phyloP scores from a whole-genome alignment of 1,140 invertebrate species.

The Rhopalosiphum padi region DNA sequence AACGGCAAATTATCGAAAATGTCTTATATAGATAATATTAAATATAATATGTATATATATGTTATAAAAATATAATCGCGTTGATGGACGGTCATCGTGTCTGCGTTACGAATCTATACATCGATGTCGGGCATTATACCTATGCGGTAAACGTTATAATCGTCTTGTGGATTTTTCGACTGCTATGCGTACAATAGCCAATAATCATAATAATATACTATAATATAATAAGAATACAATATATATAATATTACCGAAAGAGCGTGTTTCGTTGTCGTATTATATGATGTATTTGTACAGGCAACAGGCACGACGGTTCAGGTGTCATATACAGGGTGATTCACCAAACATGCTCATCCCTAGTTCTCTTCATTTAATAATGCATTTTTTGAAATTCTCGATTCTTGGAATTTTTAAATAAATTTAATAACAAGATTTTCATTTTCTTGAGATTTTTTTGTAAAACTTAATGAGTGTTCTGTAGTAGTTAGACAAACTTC shows the following conservation, averaged over 20 bases:
- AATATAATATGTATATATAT: background rate
- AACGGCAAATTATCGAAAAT: background rate
- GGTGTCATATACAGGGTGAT: background rate
- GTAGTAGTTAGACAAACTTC: too few relatives aligned
- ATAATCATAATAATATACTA: background rate
- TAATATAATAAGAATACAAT: background rate
- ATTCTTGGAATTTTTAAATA: too few relatives aligned
- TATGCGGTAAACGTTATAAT: background rate
- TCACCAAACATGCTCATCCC: too few relatives aligned
- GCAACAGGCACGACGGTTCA: background rate
- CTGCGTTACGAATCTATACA: slow-evolving; percentile 1
- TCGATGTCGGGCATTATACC: background rate
- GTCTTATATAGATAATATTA: background rate
- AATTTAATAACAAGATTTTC: too few relatives aligned
- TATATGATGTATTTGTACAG: background rate
- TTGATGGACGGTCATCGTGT: background rate
- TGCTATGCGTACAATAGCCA: background rate
- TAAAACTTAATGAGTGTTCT: too few relatives aligned
- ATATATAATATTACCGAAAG: background rate
- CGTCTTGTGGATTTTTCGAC: background rate
- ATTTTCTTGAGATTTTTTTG: too few relatives aligned
- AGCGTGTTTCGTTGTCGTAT: background rate
- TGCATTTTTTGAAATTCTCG: too few relatives aligned
- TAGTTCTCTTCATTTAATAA: too few relatives aligned
- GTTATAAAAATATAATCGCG: background rate